Evolutionary conservation across 2,113 vertebrate species (phyloP).

Genomic region (Semnopithecus entellus): DNA sequence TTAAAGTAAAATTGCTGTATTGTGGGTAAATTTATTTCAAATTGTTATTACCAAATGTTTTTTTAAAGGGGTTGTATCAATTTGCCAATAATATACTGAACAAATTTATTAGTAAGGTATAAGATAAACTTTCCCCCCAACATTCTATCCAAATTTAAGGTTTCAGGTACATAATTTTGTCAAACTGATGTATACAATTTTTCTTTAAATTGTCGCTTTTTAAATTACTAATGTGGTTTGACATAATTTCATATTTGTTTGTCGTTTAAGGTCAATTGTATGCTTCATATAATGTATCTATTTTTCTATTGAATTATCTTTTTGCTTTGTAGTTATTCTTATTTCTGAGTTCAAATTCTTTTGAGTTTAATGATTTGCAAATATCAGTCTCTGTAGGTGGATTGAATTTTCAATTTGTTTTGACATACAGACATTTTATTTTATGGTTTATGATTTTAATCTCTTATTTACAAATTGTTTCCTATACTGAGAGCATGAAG

Average conservation of each 20-base stretch:
- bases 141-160: neutral
- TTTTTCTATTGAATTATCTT: neutral
- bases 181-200: neutral
- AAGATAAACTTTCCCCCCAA: too few relatives aligned
- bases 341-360: neutral
- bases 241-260: neutral
- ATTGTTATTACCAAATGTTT: neutral
- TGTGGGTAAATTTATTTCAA: neutral
- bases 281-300: neutral
- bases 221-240: neutral
- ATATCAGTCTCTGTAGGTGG: neutral
- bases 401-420: neutral
- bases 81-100: neutral
- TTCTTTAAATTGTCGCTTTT: neutral
- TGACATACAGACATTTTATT: neutral
- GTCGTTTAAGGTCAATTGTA: neutral
- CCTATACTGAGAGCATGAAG: neutral
- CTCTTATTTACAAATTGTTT: neutral
- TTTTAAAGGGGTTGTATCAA: neutral
- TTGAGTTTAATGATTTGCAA: neutral
- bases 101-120: neutral
- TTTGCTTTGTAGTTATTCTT: neutral
- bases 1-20: neutral
- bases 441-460: neutral
- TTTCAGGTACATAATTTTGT: neutral